A percentile compares a stretch with the other conserved stretches of the same genome.
Conservation (phyloP, 1,140 invertebrate species). For the Halesus radiatus region DNA sequence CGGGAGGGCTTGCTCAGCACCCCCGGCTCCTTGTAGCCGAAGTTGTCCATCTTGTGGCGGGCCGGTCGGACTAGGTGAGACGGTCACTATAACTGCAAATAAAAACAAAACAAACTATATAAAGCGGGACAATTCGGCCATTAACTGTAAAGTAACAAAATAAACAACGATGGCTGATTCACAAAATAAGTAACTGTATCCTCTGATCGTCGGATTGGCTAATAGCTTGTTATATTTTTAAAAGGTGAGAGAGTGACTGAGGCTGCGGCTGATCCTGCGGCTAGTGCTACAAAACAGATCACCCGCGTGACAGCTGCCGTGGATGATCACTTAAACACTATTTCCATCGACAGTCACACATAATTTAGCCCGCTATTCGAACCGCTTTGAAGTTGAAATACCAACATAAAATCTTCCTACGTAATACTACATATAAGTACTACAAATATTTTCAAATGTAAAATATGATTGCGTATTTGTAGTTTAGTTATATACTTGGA, state of each 20-base stretch:
- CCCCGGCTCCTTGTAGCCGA: conserved; percentile 63
- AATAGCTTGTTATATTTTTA: conserved; percentile 9
- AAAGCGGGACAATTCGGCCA: neutral
- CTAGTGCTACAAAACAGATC: conserved; percentile 6
- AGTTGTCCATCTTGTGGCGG: conserved; percentile 61
- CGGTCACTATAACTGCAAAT: conserved; percentile 27
- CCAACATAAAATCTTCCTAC: neutral
- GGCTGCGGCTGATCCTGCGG: too few relatives aligned
- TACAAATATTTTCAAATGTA: too few relatives aligned
- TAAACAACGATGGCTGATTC: conserved; percentile 38
- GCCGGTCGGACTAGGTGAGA: neutral
- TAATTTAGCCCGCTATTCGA: conserved; percentile 33
- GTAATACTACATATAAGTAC: too few relatives aligned
- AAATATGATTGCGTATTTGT: too few relatives aligned
- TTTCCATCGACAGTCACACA: conserved; percentile 39
- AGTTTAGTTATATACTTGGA: neutral
- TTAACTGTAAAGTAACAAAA: neutral
- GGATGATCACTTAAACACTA: conserved; percentile 50
- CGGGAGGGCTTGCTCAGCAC: conserved; percentile 57
- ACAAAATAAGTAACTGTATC: conserved; percentile 44
- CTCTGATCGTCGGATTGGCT: conserved; percentile 15
- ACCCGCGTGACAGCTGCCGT: conserved; percentile 47
- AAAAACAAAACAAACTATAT: conserved; percentile 14
- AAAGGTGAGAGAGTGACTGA: neutral
- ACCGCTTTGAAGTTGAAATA: conserved; percentile 15